Percentiles rank a stretch among this genome's conserved stretches.
These are phyloP conservation scores for Drosophila auraria DNA, from an alignment of 1,140 invertebrate species.

Conservation along the genomic window DNA sequence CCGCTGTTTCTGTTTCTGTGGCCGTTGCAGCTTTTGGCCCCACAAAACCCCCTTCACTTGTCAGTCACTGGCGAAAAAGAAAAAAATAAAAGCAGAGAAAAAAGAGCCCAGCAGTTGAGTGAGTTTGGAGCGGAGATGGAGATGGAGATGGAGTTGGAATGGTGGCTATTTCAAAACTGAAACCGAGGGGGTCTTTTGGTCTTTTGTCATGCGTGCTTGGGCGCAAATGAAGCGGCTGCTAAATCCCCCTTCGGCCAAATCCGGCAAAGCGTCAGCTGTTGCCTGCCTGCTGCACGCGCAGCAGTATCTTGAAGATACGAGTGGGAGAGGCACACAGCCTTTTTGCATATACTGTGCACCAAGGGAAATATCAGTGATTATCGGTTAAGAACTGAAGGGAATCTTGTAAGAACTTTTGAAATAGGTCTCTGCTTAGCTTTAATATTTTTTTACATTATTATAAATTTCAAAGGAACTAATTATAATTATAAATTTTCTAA, in stretches of 20 bases:
- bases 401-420: no score
- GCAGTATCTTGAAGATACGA: slow-evolving; percentile 72
- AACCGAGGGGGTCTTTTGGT: slow-evolving; percentile 60
- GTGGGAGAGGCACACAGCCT: slow-evolving; percentile 15
- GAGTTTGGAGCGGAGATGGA: slow-evolving; percentile 47
- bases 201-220: slow-evolving; percentile 80
- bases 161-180: slow-evolving; percentile 33
- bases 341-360: slow-evolving; percentile 32
- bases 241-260: slow-evolving; percentile 40
- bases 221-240: slow-evolving; percentile 74
- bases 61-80: slow-evolving; percentile 51
- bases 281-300: slow-evolving; percentile 54
- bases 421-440: no score
- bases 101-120: slow-evolving; percentile 71
- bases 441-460: no score
- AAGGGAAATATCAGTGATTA: neutral
- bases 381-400: neutral
- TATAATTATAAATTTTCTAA: no score
- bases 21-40: slow-evolving; percentile 11
- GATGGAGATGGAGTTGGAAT: slow-evolving; percentile 23
- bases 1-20: slow-evolving; percentile 56
- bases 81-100: slow-evolving; percentile 9
- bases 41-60: slow-evolving; percentile 39
- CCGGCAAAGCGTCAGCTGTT: slow-evolving; percentile 66
- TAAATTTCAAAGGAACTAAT: no score